Evolutionary conservation across 1,140 invertebrate genomes (phyloP).

Genomic region (Pemphigus obesinymphae): DNA sequence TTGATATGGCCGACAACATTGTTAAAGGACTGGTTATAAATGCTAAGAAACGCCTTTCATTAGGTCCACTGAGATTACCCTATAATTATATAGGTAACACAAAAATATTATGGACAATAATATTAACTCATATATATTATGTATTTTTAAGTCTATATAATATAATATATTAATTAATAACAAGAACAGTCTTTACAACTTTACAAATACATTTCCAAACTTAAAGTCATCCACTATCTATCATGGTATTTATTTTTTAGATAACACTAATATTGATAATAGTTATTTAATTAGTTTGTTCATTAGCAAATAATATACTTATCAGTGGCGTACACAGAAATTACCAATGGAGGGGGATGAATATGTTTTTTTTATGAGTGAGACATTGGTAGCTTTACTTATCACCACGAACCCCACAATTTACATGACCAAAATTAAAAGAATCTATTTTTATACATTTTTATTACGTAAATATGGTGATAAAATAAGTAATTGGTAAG

Average conservation of each 20-base stretch:
- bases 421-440: no score
- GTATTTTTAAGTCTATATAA: background rate
- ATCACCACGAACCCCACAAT: no score
- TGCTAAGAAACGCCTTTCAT: constrained; percentile 60
- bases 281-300: background rate
- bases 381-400: no score
- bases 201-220: background rate
- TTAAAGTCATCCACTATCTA: background rate
- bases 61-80: constrained; percentile 50
- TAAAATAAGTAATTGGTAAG: no score
- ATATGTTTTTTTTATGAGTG: no score
- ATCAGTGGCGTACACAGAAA: no score
- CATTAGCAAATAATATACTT: no score
- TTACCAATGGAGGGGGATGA: no score
- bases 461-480: no score
- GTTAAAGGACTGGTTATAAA: constrained; percentile 65
- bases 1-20: constrained; percentile 71
- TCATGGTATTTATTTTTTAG: background rate
- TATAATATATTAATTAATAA: background rate
- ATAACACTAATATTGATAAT: background rate
- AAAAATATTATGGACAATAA: background rate
- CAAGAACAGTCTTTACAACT: background rate
- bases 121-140: background rate
- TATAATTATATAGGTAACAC: constrained; percentile 15
- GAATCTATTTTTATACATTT: no score